Conservation (phyloP, 2,888 invertebrate genomes). For the Latrodectus elegans region DNA sequence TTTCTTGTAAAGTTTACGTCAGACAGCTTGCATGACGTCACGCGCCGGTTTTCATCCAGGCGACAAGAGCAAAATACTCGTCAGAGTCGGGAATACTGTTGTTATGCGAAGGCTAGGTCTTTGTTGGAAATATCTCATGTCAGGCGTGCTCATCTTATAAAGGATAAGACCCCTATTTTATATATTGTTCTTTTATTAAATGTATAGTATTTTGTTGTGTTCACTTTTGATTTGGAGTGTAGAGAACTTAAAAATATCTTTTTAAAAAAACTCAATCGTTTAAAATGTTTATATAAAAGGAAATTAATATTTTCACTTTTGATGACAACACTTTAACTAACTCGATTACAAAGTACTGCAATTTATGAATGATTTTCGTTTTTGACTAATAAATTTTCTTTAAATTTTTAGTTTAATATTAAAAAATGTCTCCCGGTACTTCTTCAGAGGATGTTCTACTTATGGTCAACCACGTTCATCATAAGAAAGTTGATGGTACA, state of each 20-base stretch:
- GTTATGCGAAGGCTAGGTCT: constrained; percentile 58
- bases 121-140: constrained; percentile 62
- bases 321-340: no score
- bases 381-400: no score
- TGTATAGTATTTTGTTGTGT: neutral
- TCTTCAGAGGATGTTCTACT: constrained; percentile 96
- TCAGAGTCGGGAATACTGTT: constrained; percentile 60
- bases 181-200: neutral
- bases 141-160: constrained; percentile 58
- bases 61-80: constrained; percentile 47
- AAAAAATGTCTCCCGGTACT: constrained; percentile 76
- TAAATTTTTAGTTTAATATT: neutral
- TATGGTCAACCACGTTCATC: constrained; percentile 92
- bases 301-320: no score
- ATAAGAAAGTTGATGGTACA: constrained; percentile 96
- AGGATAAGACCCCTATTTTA: neutral
- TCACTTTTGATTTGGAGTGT: neutral
- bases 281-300: no score
- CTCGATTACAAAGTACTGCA: no score
- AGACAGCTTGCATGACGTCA: constrained; percentile 34
- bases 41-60: constrained; percentile 41
- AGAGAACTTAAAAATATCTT: neutral
- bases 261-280: neutral
- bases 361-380: no score
- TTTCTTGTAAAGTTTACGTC: neutral